These are phyloP conservation scores for Phycodurus eques DNA, from an alignment of 2,113 vertebrate species.

Conservation along the genomic window DNA sequence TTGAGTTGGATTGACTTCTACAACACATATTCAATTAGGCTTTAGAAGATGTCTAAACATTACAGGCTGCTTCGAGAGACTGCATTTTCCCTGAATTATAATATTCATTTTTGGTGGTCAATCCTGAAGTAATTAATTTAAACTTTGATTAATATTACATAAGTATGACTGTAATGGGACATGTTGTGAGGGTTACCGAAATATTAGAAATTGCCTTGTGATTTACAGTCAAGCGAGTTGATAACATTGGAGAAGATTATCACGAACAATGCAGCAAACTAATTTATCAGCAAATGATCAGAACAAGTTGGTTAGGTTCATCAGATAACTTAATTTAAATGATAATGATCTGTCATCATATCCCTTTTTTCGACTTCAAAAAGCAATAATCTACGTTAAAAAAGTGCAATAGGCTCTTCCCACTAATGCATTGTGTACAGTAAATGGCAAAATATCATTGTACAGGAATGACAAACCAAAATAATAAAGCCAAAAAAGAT, in stretches of 20 bases:
- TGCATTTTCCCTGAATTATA: neutral
- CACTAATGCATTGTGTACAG: neutral
- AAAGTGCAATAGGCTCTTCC: neutral
- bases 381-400: neutral
- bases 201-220: no score
- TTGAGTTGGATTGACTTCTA: no score
- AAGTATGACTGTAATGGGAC: neutral
- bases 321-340: neutral
- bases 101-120: neutral
- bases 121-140: neutral
- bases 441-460: neutral
- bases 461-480: neutral
- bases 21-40: neutral
- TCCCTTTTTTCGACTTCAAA: neutral
- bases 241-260: no score
- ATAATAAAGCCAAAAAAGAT: conserved; percentile 5
- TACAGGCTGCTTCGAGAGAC: neutral
- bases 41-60: neutral
- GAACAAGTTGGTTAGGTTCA: neutral
- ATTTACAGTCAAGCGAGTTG: no score
- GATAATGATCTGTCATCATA: neutral
- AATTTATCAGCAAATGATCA: neutral
- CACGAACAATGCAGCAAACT: neutral
- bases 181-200: no score
- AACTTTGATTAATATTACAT: neutral